A percentile compares a stretch with the other conserved stretches of the same genome.
Evolutionary conservation across 2,888 invertebrate species (phyloP).

Genomic region (Heliconius erato): DNA sequence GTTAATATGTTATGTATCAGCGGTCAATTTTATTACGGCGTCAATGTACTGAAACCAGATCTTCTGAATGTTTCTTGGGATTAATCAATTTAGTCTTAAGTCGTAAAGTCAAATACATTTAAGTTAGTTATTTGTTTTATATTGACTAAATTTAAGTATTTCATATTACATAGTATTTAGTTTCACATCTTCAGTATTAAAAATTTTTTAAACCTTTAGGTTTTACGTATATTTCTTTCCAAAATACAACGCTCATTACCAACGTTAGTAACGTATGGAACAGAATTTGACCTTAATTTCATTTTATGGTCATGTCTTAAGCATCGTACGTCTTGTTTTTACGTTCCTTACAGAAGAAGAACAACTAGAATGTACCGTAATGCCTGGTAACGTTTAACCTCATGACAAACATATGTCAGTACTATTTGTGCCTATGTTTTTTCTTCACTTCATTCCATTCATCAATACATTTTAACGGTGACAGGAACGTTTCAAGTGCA

Average conservation of each 20-base stretch:
- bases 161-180: slow-evolving; percentile 4
- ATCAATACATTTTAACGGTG: slow-evolving; percentile 65
- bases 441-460: slow-evolving; percentile 49
- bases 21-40: slow-evolving; percentile 78
- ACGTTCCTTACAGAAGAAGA: slow-evolving; percentile 31
- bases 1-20: slow-evolving; percentile 82
- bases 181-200: neutral
- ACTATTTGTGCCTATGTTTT: slow-evolving; percentile 41
- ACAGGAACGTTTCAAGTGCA: slow-evolving; percentile 62
- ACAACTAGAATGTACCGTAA: slow-evolving; percentile 49
- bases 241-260: neutral
- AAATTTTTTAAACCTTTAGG: neutral
- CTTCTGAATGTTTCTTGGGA: slow-evolving; percentile 57
- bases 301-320: slow-evolving; percentile 32
- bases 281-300: slow-evolving; percentile 36
- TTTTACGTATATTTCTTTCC: slow-evolving; percentile 12
- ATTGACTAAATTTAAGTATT: slow-evolving; percentile 21
- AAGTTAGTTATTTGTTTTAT: slow-evolving; percentile 17
- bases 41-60: slow-evolving; percentile 74
- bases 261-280: slow-evolving; percentile 18
- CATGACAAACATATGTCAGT: slow-evolving; percentile 44
- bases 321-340: slow-evolving; percentile 30
- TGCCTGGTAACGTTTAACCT: slow-evolving; percentile 41
- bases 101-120: slow-evolving; percentile 52
- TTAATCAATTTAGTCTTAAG: slow-evolving; percentile 68